A percentile compares a stretch with the other conserved stretches of the same genome.
Evolutionary conservation across 2,888 invertebrate genomes (phyloP).

Genomic region (Tetheella fluctuosa): DNA sequence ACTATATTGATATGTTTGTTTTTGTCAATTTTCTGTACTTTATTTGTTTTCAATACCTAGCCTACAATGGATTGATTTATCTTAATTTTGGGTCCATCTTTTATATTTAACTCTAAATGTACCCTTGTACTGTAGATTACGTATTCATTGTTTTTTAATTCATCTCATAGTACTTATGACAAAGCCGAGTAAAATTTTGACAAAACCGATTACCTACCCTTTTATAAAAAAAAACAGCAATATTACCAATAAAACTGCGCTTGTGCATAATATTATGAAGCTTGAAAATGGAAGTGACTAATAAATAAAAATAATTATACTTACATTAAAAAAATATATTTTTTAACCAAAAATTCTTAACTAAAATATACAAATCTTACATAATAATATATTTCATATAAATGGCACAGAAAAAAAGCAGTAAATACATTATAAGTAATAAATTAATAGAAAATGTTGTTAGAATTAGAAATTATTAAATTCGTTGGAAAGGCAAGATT

Average conservation of each 20-base stretch:
- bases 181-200: no score
- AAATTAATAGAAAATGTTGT: conserved; percentile 38
- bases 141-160: no score
- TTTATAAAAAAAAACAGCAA: no score
- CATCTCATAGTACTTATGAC: no score
- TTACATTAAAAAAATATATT: conserved; percentile 25
- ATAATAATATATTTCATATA: conserved; percentile 34
- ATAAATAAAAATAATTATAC: background rate
- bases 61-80: background rate
- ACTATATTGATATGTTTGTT: background rate
- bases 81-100: background rate
- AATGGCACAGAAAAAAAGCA: conserved; percentile 56
- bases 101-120: background rate
- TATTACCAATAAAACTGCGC: background rate
- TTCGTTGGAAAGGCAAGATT: conserved; percentile 76
- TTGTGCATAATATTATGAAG: conserved; percentile 19
- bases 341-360: conserved; percentile 28
- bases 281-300: conserved; percentile 43
- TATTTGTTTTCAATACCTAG: background rate
- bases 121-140: background rate
- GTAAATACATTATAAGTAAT: conserved; percentile 33
- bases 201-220: no score
- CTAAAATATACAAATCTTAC: conserved; percentile 34
- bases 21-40: background rate
- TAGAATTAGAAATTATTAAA: conserved; percentile 55